A percentile compares a stretch with the other conserved stretches of the same genome.
Conservation (phyloP, 1,140 invertebrate genomes). For the Panonychus citri region DNA sequence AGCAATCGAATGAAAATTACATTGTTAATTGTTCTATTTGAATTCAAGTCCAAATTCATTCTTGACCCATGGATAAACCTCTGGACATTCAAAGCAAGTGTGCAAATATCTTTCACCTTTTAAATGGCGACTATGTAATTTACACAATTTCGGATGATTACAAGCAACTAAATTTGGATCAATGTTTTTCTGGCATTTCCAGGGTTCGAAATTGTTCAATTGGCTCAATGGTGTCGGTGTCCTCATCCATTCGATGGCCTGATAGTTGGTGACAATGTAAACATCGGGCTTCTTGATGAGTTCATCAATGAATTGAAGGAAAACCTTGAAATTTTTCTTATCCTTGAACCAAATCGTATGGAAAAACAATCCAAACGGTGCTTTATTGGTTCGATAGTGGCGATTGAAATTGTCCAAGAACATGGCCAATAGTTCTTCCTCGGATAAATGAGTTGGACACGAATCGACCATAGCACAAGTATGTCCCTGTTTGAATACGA, state of each 20-base stretch:
- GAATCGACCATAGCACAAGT: constrained; percentile 32
- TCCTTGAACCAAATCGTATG: constrained; percentile 84
- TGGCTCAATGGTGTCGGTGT: constrained; percentile 60
- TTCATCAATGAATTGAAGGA: constrained; percentile 82
- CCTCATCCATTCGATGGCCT: constrained; percentile 90
- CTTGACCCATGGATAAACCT: constrained; percentile 80
- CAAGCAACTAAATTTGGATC: constrained; percentile 49
- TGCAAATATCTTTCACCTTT: constrained; percentile 76
- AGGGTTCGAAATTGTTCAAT: constrained; percentile 72
- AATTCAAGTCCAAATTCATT: constrained; percentile 30
- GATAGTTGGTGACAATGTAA: constrained; percentile 75
- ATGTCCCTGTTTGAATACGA: constrained; percentile 65
- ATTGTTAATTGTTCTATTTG: too few relatives aligned
- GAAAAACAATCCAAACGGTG: constrained; percentile 80
- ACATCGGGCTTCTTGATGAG: constrained; percentile 65
- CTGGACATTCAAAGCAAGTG: constrained; percentile 73
- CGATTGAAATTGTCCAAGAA: constrained; percentile 42
- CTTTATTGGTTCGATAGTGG: constrained; percentile 72
- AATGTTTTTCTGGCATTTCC: constrained; percentile 51
- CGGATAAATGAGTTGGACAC: constrained; percentile 18
- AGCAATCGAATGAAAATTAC: too few relatives aligned
- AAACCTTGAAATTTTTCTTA: constrained; percentile 72
- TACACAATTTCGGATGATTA: constrained; percentile 68
- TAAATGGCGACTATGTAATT: constrained; percentile 68
- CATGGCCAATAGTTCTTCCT: constrained; percentile 21